These are phyloP conservation scores for Musca domestica DNA, from an alignment of 1,140 invertebrate genomes.

Conservation along the genomic window DNA sequence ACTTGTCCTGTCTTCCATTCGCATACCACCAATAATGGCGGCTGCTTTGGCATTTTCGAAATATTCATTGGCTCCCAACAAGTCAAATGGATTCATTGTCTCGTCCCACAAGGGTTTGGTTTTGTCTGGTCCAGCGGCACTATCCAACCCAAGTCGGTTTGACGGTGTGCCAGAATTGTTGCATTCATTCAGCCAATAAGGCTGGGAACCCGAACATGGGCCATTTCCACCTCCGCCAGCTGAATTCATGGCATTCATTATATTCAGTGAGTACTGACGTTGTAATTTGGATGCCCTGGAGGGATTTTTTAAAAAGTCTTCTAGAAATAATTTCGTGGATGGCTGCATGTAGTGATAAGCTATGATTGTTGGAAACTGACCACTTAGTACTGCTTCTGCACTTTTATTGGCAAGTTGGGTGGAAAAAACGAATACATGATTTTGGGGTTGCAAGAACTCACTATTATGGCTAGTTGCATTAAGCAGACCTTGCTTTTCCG, in stretches of 20 bases:
- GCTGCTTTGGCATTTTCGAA: no score
- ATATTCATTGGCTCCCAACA: no score
- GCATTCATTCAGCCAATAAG: slow-evolving; percentile 24
- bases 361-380: slow-evolving; percentile 88
- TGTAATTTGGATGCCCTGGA: slow-evolving; percentile 83
- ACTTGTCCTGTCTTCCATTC: no score
- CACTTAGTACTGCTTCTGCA: slow-evolving; percentile 85
- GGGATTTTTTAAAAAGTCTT: slow-evolving; percentile 86
- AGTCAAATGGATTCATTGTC: no score
- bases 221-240: slow-evolving; percentile 14
- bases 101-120: no score
- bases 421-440: slow-evolving; percentile 97
- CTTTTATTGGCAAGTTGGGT: slow-evolving; percentile 91
- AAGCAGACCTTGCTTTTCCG: neutral
- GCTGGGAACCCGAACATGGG: slow-evolving; percentile 21
- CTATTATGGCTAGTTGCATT: no score
- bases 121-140: neutral
- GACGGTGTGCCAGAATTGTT: slow-evolving; percentile 31
- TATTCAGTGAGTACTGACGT: slow-evolving; percentile 36
- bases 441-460: slow-evolving; percentile 86
- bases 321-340: slow-evolving; percentile 90
- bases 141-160: slow-evolving; percentile 26
- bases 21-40: no score
- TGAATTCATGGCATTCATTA: slow-evolving; percentile 15
- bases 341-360: slow-evolving; percentile 94